These are phyloP conservation scores for Zoanthus gigantus DNA, from an alignment of 92 coral and sea anemone genomes.

Conservation along the genomic window DNA sequence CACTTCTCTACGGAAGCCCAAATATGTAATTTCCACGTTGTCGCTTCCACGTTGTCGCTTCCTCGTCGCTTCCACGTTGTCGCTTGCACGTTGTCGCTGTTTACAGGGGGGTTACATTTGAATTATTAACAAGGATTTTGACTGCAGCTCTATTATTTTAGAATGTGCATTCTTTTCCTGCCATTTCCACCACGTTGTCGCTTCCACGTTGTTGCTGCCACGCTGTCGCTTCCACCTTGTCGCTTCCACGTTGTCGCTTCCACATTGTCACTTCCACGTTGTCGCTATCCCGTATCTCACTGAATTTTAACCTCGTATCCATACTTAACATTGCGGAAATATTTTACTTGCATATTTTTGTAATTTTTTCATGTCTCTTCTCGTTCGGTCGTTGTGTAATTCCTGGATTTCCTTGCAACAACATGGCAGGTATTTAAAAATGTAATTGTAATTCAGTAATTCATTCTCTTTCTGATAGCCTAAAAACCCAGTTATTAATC, in stretches of 20 bases:
- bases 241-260: background rate
- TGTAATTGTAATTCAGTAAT: slow-evolving; percentile 1
- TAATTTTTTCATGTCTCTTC: slow-evolving; percentile 8
- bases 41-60: too few species aligned
- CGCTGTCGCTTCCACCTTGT: too few species aligned
- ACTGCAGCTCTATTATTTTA: too few species aligned
- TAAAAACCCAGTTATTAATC: background rate
- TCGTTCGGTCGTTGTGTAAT: slow-evolving; percentile 1
- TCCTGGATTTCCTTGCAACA: slow-evolving; percentile 6
- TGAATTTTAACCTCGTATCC: background rate
- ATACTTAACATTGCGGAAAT: background rate
- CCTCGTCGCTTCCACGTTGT: too few species aligned
- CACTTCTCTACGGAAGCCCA: background rate
- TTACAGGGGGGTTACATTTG: too few species aligned
- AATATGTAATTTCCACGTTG: too few species aligned
- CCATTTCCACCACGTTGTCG: too few species aligned
- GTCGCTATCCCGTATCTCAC: background rate
- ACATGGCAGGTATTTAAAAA: background rate
- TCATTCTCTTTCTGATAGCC: background rate
- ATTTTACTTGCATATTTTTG: background rate
- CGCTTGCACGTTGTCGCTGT: too few species aligned
- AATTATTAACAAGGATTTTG: too few species aligned
- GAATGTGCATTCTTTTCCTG: too few species aligned
- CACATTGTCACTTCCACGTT: slow-evolving; percentile 2
- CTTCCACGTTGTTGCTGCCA: too few species aligned